These are phyloP conservation scores for Drosophila ezoana DNA, from an alignment of 2,888 invertebrate species.

Conservation along the genomic window DNA sequence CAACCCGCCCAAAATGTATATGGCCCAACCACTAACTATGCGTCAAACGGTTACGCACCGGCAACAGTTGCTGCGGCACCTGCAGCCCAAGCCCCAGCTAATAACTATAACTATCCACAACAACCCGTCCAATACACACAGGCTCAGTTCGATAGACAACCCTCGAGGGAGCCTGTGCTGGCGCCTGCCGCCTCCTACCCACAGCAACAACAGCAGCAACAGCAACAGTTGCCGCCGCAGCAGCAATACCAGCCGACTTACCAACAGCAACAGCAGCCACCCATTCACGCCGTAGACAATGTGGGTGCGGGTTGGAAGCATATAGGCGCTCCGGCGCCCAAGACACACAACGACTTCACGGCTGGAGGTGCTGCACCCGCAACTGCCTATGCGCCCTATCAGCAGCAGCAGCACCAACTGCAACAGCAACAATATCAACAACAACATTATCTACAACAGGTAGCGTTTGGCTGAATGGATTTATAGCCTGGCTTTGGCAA, in stretches of 20 bases:
- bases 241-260: slow-evolving; percentile 33
- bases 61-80: slow-evolving; percentile 41
- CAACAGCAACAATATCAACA: slow-evolving; percentile 44
- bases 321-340: slow-evolving; percentile 68
- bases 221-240: slow-evolving; percentile 30
- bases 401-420: slow-evolving; percentile 50
- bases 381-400: slow-evolving; percentile 30
- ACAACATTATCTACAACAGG: slow-evolving; percentile 63
- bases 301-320: slow-evolving; percentile 68
- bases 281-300: slow-evolving; percentile 28
- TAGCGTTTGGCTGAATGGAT: slow-evolving; percentile 60
- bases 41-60: slow-evolving; percentile 44
- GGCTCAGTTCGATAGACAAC: slow-evolving; percentile 75
- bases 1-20: slow-evolving; percentile 68
- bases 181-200: slow-evolving; percentile 24
- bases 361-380: slow-evolving; percentile 29
- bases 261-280: slow-evolving; percentile 43
- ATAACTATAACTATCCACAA: slow-evolving; percentile 64
- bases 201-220: slow-evolving; percentile 44
- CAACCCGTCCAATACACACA: slow-evolving; percentile 80
- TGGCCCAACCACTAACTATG: slow-evolving; percentile 56
- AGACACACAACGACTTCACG: slow-evolving; percentile 54
- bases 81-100: slow-evolving; percentile 55
- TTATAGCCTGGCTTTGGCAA: slow-evolving; percentile 60
- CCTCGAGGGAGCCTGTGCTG: slow-evolving; percentile 67